Base-by-base conservation (phyloP, 2,113 vertebrate genomes). In the Brachypteracias leptosomus region DNA sequence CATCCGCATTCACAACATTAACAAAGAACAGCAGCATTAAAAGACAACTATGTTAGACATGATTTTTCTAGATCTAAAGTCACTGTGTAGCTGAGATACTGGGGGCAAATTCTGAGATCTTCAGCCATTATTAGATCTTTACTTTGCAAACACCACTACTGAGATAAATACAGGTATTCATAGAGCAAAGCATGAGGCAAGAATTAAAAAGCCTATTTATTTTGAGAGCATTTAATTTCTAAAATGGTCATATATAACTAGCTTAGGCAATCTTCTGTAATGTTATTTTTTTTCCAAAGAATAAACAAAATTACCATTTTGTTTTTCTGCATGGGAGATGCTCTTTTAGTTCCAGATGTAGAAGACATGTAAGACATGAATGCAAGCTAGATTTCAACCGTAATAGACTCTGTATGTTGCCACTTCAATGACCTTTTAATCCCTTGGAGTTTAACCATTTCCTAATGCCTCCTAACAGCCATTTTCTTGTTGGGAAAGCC, bases 401-500 rank as follows among this genome's bases (percentile, higher is more conserved):
- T 90, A 96, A 95, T 55, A 95, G 83, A 88, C 88, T 97, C 93
- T 96, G 92, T 90, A 86, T 96, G 93, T 84, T 97, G 96, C 95
- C 95, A 96, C 92, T 97, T 96, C 89, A n/a, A 89, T 98, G 98
- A 98, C 98, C 98, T 98, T 98, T 98, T 97, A 97, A 97, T 97
- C 97, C 95, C 95, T 93, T 89, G 87, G 87, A 97, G 90, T 98
- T 97, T 98, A 98, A 98, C 97, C 96, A 97, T 98, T 98, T 98
- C 98, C 97, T 98, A 98, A 98, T 98, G 98, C 98, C 98, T 97
- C 95, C 96, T 97, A 98, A 98, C 97, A 98, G 97, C 89, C 96
- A 98, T 97, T 98, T 98, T 98, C 97, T 98, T 98, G 96, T 98
- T 98, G 96, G 97, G 97, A 98, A 98, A 98, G 95, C 95, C 96